phyloP scores from a whole-genome alignment of 2,797 vertebrate species.

The Poliocrania exsul region DNA sequence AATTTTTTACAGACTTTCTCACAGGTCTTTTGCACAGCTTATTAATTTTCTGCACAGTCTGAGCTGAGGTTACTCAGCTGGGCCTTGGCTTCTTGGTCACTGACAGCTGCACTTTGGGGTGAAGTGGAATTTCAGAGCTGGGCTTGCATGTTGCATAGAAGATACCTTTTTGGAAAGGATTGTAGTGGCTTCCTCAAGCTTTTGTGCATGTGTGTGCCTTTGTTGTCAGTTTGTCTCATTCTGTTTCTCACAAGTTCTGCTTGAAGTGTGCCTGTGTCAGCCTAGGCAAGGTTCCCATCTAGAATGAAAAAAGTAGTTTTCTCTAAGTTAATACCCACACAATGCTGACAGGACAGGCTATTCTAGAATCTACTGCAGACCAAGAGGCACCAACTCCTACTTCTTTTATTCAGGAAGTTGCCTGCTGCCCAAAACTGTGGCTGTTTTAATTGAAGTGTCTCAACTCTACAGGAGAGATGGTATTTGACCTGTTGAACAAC shows the following conservation, averaged over 20 bases:
- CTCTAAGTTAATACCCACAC: neutral
- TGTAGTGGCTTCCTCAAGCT: neutral
- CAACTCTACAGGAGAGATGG: neutral
- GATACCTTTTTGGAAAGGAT: neutral
- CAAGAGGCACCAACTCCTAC: neutral
- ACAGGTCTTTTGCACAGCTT: neutral
- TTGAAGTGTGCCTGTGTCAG: neutral
- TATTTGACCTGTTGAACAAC: neutral
- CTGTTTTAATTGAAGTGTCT: neutral
- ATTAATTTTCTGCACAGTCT: neutral
- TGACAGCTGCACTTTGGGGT: neutral
- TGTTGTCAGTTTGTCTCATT: neutral
- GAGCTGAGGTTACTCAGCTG: neutral
- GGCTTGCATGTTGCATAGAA: neutral
- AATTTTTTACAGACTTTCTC: neutral
- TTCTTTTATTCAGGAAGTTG: neutral
- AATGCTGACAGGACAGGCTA: neutral
- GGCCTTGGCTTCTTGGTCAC: neutral
- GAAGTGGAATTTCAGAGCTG: neutral
- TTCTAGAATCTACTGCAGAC: neutral
- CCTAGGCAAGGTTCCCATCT: neutral
- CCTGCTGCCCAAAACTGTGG: neutral
- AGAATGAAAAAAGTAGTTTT: neutral
- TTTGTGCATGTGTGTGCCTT: neutral
- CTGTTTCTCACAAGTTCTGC: neutral